A percentile compares a stretch with the other conserved stretches of the same genome.
Evolutionary conservation across 2,113 vertebrate species (phyloP).

Genomic region (Tragelaphus strepsiceros): DNA sequence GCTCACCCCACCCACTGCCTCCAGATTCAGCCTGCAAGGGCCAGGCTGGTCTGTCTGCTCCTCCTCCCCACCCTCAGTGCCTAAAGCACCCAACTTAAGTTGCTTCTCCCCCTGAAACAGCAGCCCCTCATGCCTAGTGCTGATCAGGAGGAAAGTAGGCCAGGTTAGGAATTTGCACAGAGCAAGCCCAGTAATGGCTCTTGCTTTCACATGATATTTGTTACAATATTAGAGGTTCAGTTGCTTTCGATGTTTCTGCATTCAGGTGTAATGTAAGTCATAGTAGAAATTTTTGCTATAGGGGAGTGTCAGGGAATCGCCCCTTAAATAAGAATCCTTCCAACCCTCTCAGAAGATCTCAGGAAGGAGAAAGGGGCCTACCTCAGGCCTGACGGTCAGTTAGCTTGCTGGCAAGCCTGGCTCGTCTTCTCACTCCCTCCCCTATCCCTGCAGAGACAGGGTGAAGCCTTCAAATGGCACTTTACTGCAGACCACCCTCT

Average conservation of each 20-base stretch:
- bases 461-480: background rate
- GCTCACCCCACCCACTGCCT: background rate
- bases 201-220: background rate
- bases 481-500: background rate
- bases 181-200: background rate
- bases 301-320: background rate
- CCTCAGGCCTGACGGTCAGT: slow-evolving; percentile 82
- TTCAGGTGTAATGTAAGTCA: background rate
- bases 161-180: background rate
- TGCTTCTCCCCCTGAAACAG: background rate
- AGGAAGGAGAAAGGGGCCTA: background rate
- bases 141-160: background rate
- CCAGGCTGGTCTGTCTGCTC: background rate
- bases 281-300: background rate
- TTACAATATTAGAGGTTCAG: background rate
- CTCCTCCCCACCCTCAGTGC: background rate
- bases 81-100: background rate
- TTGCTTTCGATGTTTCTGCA: background rate
- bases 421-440: slow-evolving; percentile 79
- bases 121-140: background rate
- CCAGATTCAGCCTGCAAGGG: background rate
- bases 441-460: background rate
- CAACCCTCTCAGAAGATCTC: background rate
- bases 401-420: slow-evolving; percentile 85
- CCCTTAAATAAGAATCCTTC: background rate